Evolutionary conservation across 2,888 invertebrate species (phyloP), one percentile per base, ranked within the genome.

Genomic region (Drosophila dives): DNA sequence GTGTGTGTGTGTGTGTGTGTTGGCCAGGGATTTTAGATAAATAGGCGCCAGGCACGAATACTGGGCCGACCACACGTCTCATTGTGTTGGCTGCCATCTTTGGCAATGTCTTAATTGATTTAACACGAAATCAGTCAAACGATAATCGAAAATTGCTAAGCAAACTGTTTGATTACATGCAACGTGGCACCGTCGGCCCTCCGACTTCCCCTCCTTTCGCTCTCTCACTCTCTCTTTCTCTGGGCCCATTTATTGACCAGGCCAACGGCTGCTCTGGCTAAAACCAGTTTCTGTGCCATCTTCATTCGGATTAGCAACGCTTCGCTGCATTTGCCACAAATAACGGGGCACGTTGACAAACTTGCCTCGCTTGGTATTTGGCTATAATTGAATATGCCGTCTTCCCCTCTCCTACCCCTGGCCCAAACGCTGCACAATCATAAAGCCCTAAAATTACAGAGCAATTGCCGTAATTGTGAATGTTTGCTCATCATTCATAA

Each of bases 101-200:
- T 67, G 82, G 80, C 85, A 87, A 86, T 78, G 89, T 87, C 86
- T 87, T 87, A 87, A 87, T 87, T 87, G 86, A 87, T 87, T 87
- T 87, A 87, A 87, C 86, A 87, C 86, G 86, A 87, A 87, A 89
- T 87, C 86, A 87, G 89, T 89, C 89, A 87, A 87, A 89, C 86
- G 86, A 87, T 87, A 89, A 87, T 87, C 89, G 86, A 87, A 87
- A 87, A 87, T 87, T 87, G 88, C 89, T 89, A 83, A 81, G 86
- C 86, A 87, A 87, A 87, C 89, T 87, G 86, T 89, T 89, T 89
- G 88, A 89, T 87, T 87, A 89, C 86, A 89, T 89, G 86, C 86
- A 87, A 86, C 81, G 83, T 76, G 79, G 76, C 50, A 36, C 26
- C 66, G 33, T 54, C 63, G 36, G 5, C 17, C 2, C 49, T 17